phyloP scores from a whole-genome alignment of 2,113 vertebrate genomes.

The Mesoclemmys tuberculata region DNA sequence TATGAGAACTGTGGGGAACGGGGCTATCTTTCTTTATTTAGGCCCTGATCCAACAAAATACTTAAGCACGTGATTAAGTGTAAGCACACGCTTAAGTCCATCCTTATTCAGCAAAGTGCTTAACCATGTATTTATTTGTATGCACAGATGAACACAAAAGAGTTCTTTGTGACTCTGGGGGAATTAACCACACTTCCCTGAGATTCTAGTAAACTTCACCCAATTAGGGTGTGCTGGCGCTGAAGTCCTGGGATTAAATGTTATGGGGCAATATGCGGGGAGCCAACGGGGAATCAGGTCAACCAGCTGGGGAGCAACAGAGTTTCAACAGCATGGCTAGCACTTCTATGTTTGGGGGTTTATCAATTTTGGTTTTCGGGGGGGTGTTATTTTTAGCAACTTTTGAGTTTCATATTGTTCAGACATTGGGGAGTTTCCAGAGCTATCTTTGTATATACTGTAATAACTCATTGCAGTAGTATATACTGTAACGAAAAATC shows the following conservation, averaged over 20 bases:
- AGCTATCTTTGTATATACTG: too few species aligned
- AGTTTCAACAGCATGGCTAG: too few species aligned
- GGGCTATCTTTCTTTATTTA: not conserved
- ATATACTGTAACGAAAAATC: too few species aligned
- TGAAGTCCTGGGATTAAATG: not conserved
- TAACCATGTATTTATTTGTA: not conserved
- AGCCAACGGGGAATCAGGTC: not conserved
- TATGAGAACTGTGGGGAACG: rapidly evolving
- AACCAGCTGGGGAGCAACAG: not conserved
- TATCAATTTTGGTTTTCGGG: too few species aligned
- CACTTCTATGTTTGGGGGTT: too few species aligned
- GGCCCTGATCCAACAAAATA: not conserved
- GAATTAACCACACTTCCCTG: not conserved
- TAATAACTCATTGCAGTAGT: too few species aligned
- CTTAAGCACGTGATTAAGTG: not conserved
- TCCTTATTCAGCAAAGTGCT: not conserved
- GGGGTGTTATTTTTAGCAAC: too few species aligned
- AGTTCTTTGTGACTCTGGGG: not conserved
- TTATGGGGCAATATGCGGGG: not conserved
- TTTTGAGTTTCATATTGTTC: too few species aligned
- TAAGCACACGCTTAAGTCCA: not conserved
- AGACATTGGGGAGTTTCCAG: too few species aligned
- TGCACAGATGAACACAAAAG: not conserved
- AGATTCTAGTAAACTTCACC: rapidly evolving
- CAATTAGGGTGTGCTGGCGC: not conserved